A percentile compares a stretch with the other conserved stretches of the same genome.
Evolutionary conservation across 92 coral and sea anemone genomes (phyloP).

Genomic region (Muricea muricata): DNA sequence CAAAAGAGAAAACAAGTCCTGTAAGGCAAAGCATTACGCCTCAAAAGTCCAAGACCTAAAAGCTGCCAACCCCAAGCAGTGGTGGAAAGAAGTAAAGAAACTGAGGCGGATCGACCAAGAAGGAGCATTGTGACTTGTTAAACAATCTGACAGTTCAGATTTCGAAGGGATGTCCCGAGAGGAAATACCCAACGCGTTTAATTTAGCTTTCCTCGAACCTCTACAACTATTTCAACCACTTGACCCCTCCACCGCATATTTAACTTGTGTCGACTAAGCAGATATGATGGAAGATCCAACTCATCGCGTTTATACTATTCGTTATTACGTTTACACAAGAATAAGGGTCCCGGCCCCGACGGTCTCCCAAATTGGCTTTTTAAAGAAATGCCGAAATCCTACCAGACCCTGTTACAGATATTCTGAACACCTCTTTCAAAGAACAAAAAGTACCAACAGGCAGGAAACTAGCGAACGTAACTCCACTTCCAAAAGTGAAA

Average conservation of each 20-base stretch:
- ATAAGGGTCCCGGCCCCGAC: background rate
- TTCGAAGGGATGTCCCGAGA: background rate
- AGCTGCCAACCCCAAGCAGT: slow-evolving; percentile 35
- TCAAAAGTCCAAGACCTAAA: slow-evolving; percentile 51
- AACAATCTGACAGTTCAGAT: background rate
- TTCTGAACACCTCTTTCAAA: background rate
- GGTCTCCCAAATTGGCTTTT: too few relatives aligned
- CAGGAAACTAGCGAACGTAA: slow-evolving; percentile 1
- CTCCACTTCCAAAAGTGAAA: background rate
- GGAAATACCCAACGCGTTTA: background rate
- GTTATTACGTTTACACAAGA: background rate
- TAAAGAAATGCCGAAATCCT: background rate
- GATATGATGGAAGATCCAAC: background rate
- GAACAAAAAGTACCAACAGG: background rate
- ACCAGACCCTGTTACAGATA: background rate
- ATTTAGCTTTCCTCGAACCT: background rate
- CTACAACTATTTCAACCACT: background rate
- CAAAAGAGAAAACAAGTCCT: slow-evolving; percentile 50
- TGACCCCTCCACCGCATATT: background rate
- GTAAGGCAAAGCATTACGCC: slow-evolving; percentile 42
- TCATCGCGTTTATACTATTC: background rate
- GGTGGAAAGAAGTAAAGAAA: slow-evolving; percentile 57
- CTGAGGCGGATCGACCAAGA: slow-evolving; percentile 12
- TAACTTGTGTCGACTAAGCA: background rate
- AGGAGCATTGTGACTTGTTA: background rate